Evolutionary conservation across 2,888 invertebrate genomes (phyloP).

Genomic region (Nomada hirtipes): DNA sequence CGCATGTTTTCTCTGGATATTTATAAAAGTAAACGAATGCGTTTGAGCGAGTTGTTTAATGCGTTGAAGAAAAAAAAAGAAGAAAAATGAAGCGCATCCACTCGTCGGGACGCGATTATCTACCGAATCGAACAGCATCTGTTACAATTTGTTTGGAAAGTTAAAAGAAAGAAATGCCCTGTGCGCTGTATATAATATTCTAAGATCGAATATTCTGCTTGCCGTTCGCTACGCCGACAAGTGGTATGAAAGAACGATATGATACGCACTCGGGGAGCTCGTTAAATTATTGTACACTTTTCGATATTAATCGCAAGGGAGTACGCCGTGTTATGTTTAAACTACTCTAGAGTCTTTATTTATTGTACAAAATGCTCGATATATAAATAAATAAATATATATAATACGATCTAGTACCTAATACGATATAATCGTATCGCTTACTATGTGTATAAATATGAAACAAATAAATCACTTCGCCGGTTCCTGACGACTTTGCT

Average conservation of each 20-base stretch:
- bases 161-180: conserved; percentile 11
- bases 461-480: conserved; percentile 72
- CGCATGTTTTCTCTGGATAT: conserved; percentile 9
- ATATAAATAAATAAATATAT: conserved; percentile 52
- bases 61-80: neutral
- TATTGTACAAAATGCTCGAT: conserved; percentile 77
- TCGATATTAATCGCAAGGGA: conserved; percentile 60
- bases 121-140: neutral
- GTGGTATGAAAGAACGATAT: neutral
- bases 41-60: conserved; percentile 23
- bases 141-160: conserved; percentile 43
- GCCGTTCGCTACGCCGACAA: neutral
- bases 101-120: conserved; percentile 10
- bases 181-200: conserved; percentile 42
- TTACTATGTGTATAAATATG: conserved; percentile 78
- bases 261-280: conserved; percentile 46
- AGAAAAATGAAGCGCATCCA: neutral
- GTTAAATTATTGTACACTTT: conserved; percentile 67
- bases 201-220: neutral
- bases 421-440: conserved; percentile 73
- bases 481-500: conserved; percentile 49
- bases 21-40: conserved; percentile 30
- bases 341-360: conserved; percentile 78
- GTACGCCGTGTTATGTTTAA: conserved; percentile 74
- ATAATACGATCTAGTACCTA: conserved; percentile 34